Percentiles rank a stretch among this genome's conserved stretches.
phyloP scores from a whole-genome alignment of 2,113 vertebrate genomes.

The Thamnophis sirtalis region DNA sequence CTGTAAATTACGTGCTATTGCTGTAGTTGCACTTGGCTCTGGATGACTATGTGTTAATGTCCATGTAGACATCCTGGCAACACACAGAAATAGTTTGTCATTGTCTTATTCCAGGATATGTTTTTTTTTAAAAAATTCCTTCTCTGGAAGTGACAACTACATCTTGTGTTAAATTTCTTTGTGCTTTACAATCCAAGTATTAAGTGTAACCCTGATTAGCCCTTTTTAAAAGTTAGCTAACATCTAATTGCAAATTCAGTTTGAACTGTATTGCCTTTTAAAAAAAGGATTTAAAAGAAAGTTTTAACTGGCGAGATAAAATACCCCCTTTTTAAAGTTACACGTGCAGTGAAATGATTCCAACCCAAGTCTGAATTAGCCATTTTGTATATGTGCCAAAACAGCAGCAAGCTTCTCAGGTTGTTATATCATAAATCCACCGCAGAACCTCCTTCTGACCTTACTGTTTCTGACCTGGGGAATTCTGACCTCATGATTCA shows the following conservation, averaged over 20 bases:
- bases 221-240: neutral
- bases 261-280: neutral
- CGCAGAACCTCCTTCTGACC: neutral
- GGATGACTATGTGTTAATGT: neutral
- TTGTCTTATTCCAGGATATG: neutral
- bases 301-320: neutral
- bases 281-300: neutral
- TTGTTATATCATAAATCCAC: neutral
- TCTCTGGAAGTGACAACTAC: neutral
- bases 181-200: neutral
- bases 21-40: neutral
- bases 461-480: neutral
- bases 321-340: neutral
- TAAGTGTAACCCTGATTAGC: neutral
- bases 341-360: constrained; percentile 4
- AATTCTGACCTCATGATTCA: constrained; percentile 1
- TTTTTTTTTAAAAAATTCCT: neutral
- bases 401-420: neutral
- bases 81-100: neutral
- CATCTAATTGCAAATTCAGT: neutral
- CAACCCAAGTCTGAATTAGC: constrained; percentile 50
- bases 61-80: neutral
- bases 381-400: neutral
- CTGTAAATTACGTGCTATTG: neutral
- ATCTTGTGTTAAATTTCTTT: neutral